phyloP scores from a whole-genome alignment of 1,140 invertebrate genomes.

The Oedothorax gibbosus region DNA sequence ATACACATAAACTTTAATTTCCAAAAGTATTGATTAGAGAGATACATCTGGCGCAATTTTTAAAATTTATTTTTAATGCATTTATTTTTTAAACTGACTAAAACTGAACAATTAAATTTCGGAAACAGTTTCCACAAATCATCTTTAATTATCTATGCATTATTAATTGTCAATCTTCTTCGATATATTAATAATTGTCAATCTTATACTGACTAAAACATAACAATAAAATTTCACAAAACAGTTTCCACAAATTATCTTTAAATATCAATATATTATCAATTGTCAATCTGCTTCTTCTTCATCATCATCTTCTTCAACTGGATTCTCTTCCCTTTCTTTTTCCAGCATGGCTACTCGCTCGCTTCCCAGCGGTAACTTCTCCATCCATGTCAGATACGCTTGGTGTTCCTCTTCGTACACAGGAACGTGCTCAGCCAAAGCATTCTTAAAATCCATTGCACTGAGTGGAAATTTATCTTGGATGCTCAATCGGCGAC shows the following conservation, averaged over 20 bases:
- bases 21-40: no score
- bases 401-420: conserved; percentile 40
- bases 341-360: conserved; percentile 3
- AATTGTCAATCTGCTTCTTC: conserved; percentile 26
- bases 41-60: no score
- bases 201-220: not conserved
- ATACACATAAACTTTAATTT: no score
- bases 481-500: not conserved
- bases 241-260: not conserved
- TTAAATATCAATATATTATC: not conserved
- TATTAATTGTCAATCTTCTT: not conserved
- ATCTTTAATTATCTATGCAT: not conserved
- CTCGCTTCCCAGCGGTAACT: conserved; percentile 1
- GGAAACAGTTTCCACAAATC: not conserved
- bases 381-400: conserved; percentile 21
- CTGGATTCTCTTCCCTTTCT: not conserved
- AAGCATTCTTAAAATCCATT: not conserved
- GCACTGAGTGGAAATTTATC: conserved; percentile 9
- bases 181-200: not conserved
- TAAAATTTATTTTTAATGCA: no score
- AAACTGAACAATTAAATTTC: not conserved
- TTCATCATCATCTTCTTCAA: conserved; percentile 18
- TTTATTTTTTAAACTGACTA: not conserved
- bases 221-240: not conserved
- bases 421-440: conserved; percentile 35